Evolutionary conservation across 2,113 vertebrate species (phyloP), one percentile per base, ranked within the genome.

Genomic region (Carettochelys insculpta): DNA sequence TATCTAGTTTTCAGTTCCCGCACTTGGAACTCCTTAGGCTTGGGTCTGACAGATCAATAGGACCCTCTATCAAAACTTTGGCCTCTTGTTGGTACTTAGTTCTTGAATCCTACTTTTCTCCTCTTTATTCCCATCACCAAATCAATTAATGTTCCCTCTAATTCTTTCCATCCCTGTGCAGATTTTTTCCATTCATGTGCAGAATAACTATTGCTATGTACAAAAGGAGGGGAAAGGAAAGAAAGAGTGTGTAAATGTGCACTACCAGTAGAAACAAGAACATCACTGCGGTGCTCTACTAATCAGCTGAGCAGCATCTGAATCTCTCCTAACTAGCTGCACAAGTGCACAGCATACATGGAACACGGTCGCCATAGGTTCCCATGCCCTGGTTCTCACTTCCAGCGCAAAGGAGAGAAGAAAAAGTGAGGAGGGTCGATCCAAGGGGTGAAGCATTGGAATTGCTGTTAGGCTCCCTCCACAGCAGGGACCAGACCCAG

Each of bases 1-100:
- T 89, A n/a, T 12, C 52, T 94, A 86, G 29, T 20, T 78, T 87
- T 76, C 80, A 84, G 34, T 89, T 14, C 14, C 43, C 94, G 61
- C 22, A 19, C 76, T 53, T 81, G 56, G 88, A 91, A 9, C 8
- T 1, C 80, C 86, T 81, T 31, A 45, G 48, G 48, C 11, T 50
- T 50, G 48, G 52, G 10, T 82, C 76, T 82, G 71, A 38, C 48
- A 56, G 48, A 56, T 29, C 78, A 58, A 79, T 93, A 86, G 3
- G 2, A 41, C 48, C 83, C 22, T 29, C 45, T 73, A 3, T 24
- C 92, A 45, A 89, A 61, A 89, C 3, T 47, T 48, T 80, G 25
- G 75, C 34, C 51, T 77, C 61, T 11, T 68, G n/a, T 38, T 20
- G 61, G 20, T 68, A n/a, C n/a, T 68, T 43, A 88, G n/a, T 10